phyloP scores from a whole-genome alignment of 2,888 invertebrate genomes.

The Palloptera scutellata region DNA sequence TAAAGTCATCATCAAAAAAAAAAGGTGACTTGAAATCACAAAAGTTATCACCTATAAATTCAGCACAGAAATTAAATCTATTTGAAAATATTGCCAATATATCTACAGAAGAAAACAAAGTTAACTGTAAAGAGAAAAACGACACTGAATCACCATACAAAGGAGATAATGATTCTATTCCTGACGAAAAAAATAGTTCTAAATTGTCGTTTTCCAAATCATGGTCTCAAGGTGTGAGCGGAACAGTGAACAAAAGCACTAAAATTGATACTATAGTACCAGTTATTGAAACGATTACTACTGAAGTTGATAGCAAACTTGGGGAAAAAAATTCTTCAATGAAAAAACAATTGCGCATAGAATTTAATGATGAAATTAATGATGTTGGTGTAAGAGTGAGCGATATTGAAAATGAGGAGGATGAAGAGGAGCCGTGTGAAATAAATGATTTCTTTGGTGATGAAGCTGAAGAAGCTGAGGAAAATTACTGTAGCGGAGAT shows the following conservation, averaged over 20 bases:
- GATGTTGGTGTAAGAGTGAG: slow-evolving; percentile 23
- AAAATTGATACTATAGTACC: slow-evolving; percentile 49
- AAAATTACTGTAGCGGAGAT: slow-evolving; percentile 55
- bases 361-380: slow-evolving; percentile 31
- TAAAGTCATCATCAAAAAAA: background rate
- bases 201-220: slow-evolving; percentile 66
- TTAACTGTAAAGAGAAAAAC: no score
- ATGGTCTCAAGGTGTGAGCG: slow-evolving; percentile 44
- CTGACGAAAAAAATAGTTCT: slow-evolving; percentile 54
- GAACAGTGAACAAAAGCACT: slow-evolving; percentile 18
- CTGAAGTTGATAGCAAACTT: background rate
- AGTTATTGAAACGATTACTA: no score
- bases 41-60: background rate
- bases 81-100: background rate
- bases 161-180: background rate
- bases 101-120: no score
- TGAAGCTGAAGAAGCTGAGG: slow-evolving; percentile 52
- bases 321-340: slow-evolving; percentile 6
- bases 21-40: background rate
- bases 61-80: background rate
- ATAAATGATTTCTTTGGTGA: slow-evolving; percentile 50
- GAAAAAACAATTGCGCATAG: background rate
- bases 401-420: slow-evolving; percentile 31
- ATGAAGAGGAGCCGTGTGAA: slow-evolving; percentile 32
- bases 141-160: no score